Evolutionary conservation across 35 echinoderm and acorn worm genomes (phyloP).

Genomic region (Amphiura filiformis): DNA sequence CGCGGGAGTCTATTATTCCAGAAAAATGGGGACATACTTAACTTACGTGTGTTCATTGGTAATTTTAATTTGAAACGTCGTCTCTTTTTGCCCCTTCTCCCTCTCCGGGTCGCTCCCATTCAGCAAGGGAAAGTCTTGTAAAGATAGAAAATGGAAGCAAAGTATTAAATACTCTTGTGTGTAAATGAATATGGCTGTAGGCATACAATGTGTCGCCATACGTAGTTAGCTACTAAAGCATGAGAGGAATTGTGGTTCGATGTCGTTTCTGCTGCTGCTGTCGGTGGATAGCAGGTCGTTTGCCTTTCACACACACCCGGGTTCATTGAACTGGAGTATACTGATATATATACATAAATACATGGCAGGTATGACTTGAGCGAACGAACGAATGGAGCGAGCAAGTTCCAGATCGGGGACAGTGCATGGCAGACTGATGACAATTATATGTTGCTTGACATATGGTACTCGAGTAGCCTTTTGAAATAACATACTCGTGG

Average conservation of each 20-base stretch:
- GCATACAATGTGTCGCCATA: neutral
- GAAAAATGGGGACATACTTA: neutral
- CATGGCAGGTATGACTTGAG: no score
- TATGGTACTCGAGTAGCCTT: neutral
- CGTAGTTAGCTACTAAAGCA: neutral
- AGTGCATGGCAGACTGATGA: no score
- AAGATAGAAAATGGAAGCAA: neutral
- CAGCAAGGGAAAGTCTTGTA: neutral
- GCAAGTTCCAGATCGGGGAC: neutral
- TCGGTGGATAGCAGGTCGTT: slow-evolving; percentile 1
- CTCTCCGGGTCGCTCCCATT: neutral
- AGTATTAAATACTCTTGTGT: neutral
- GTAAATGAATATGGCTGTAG: neutral
- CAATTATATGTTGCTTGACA: slow-evolving; percentile 6
- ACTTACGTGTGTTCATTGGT: neutral
- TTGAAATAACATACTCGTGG: neutral
- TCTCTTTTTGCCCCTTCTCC: neutral
- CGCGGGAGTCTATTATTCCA: neutral
- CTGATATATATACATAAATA: neutral
- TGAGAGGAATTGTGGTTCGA: neutral
- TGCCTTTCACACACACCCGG: neutral
- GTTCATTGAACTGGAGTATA: neutral
- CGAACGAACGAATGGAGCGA: no score
- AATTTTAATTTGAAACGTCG: neutral
- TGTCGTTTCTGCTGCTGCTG: neutral